phyloP scores from a whole-genome alignment of 2,888 invertebrate genomes.

The Drosophila barbarae region DNA sequence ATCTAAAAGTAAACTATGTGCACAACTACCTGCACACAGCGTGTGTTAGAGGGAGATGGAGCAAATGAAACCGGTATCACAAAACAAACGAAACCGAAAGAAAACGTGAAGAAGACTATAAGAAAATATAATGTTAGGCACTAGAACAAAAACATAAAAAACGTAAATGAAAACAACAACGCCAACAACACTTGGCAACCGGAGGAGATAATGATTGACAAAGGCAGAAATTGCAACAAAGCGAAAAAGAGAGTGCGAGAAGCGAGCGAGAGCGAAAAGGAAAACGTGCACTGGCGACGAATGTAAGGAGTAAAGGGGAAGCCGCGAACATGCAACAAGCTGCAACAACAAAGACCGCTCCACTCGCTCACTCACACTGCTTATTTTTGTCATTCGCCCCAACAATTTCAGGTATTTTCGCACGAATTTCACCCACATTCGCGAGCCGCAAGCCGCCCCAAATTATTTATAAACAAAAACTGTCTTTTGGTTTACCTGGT shows the following conservation, averaged over 20 bases:
- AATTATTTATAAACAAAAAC: conserved; percentile 45
- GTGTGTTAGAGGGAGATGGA: conserved; percentile 22
- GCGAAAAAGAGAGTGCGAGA: conserved; percentile 25
- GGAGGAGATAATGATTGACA: conserved; percentile 23
- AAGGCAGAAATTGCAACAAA: conserved; percentile 18
- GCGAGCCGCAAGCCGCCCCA: conserved; percentile 7
- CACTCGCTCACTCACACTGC: not conserved
- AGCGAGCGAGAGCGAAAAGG: conserved; percentile 38
- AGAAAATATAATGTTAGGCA: conserved; percentile 32
- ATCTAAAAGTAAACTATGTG: conserved; percentile 70
- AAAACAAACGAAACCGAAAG: conserved; percentile 53
- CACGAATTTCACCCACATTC: conserved; percentile 29
- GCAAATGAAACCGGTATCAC: conserved; percentile 61
- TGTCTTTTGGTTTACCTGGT: conserved; percentile 47
- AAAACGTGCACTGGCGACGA: conserved; percentile 24
- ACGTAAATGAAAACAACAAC: conserved; percentile 4
- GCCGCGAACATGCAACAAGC: conserved; percentile 35
- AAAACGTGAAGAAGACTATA: conserved; percentile 39
- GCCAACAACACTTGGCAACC: conserved; percentile 5
- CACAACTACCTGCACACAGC: conserved; percentile 62
- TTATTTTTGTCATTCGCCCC: conserved; percentile 64
- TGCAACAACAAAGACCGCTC: conserved; percentile 20
- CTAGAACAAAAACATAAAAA: conserved; percentile 43
- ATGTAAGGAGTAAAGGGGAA: conserved; percentile 17
- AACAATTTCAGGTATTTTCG: conserved; percentile 61